phyloP scores from a whole-genome alignment of 2,797 vertebrate genomes.

The Cryptoprocta ferox region DNA sequence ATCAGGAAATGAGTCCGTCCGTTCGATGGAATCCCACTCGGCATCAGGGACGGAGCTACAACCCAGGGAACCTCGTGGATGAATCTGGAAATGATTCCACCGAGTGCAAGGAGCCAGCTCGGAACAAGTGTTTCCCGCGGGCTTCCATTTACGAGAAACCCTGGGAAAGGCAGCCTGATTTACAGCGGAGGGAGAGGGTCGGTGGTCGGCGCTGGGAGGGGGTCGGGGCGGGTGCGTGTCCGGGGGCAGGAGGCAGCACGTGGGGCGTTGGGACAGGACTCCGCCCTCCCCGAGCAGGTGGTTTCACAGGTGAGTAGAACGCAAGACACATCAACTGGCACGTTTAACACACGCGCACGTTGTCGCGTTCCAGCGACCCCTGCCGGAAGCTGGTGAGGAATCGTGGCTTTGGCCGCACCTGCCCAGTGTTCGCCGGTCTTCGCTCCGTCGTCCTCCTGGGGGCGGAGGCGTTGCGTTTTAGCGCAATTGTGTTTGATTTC shows the following conservation, averaged over 20 bases:
- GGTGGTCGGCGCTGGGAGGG: neutral
- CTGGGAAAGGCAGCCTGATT: neutral
- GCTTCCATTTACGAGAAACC: neutral
- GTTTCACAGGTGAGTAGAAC: neutral
- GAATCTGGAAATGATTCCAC: neutral
- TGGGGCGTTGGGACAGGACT: rapidly evolving
- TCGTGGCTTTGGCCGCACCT: rapidly evolving
- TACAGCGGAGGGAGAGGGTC: neutral
- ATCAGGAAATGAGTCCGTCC: neutral
- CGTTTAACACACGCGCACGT: rapidly evolving
- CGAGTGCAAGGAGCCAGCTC: neutral
- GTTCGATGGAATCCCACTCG: rapidly evolving
- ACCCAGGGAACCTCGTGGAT: neutral
- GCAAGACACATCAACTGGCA: neutral
- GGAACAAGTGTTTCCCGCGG: neutral
- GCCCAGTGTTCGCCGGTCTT: neutral
- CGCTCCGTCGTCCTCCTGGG: neutral
- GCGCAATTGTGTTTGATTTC: neutral
- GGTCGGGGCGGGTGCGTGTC: rapidly evolving
- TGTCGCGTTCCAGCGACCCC: neutral
- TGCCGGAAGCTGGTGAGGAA: neutral
- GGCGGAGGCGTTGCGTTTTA: neutral
- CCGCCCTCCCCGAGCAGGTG: neutral
- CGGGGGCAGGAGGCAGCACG: neutral
- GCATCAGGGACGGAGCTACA: neutral